phyloP scores from a whole-genome alignment of 2,888 invertebrate genomes.

The Drosophila prolongata region DNA sequence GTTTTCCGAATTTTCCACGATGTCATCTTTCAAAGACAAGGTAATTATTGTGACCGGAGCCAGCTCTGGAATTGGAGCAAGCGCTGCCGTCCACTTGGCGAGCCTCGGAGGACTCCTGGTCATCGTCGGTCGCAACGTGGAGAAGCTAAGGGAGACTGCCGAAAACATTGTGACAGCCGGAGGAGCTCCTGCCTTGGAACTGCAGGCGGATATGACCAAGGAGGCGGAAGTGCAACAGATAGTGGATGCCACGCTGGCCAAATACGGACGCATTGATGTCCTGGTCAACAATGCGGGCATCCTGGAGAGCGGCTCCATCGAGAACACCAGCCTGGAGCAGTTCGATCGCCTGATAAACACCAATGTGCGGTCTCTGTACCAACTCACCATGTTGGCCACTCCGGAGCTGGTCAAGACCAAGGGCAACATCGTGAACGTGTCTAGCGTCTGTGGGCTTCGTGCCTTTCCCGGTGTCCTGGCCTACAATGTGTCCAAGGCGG shows the following conservation, averaged over 20 bases:
- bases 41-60: constrained; percentile 89
- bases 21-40: constrained; percentile 74
- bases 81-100: constrained; percentile 88
- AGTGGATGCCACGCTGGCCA: constrained; percentile 88
- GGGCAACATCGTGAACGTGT: constrained; percentile 96
- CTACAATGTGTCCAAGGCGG: constrained; percentile 96
- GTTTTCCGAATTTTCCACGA: constrained; percentile 13
- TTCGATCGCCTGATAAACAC: constrained; percentile 94
- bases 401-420: constrained; percentile 92
- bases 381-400: constrained; percentile 92
- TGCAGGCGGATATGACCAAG: constrained; percentile 87
- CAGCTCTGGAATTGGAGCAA: constrained; percentile 91
- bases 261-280: constrained; percentile 90
- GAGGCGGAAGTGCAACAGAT: constrained; percentile 87
- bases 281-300: constrained; percentile 96
- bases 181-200: constrained; percentile 86
- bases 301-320: constrained; percentile 91
- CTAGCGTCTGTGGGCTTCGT: constrained; percentile 94
- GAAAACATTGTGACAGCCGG: constrained; percentile 82
- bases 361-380: constrained; percentile 92
- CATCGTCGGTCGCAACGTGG: constrained; percentile 89
- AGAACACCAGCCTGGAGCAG: constrained; percentile 91
- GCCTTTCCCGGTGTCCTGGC: constrained; percentile 95
- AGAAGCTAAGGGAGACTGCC: constrained; percentile 88
- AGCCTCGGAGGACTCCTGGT: constrained; percentile 87